Evolutionary conservation across 2,888 invertebrate species (phyloP), one percentile per base, ranked within the genome.

Genomic region (Pimpla rufipes): DNA sequence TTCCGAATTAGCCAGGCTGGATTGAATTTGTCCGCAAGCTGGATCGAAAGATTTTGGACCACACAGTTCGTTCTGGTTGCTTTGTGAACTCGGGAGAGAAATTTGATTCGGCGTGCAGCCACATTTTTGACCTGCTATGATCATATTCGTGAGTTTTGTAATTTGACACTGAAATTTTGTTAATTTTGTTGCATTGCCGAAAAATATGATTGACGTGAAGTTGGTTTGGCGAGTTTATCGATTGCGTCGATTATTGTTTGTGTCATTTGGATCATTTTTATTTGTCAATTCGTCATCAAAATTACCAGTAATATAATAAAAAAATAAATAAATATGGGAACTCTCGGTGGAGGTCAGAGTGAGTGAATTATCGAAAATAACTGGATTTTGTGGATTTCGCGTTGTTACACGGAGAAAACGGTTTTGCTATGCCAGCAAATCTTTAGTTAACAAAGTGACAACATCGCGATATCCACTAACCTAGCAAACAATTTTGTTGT

Each of bases 61-160:
- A 37, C 35, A 4, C 57, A 29, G 45, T 45, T 71, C 35, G 1
- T 67, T 3, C 3, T 55, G 47, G 11, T 59, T 59, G 8, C 45
- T 79, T 47, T 57, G 29, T 21, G 62, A 21, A 7, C 40, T 37
- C 11, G 45, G 42, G 37, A 67, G 52, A 8, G 42, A 21, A 66
- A 68, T 50, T 37, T 59, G 57, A 21, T 70, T 67, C 16, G 40
- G 0, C 29, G 85, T 70, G 80, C 91, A 91, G 16, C 90, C 91
- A 59, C 91, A 91, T 10, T 78, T 85, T 5, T 71, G 57, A 50
- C 88, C 86, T 0, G 89, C 80, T 4, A 79, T 55, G 47, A 91
- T 91, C 90, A 91, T 91, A 21, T 80, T 86, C n/a, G 45, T 55
- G 16, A 16, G 23, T 35, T 8, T 55, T 52, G 1, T 6, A 7